Conservation (phyloP, 2,113 vertebrate genomes). For the Suncus etruscus region DNA sequence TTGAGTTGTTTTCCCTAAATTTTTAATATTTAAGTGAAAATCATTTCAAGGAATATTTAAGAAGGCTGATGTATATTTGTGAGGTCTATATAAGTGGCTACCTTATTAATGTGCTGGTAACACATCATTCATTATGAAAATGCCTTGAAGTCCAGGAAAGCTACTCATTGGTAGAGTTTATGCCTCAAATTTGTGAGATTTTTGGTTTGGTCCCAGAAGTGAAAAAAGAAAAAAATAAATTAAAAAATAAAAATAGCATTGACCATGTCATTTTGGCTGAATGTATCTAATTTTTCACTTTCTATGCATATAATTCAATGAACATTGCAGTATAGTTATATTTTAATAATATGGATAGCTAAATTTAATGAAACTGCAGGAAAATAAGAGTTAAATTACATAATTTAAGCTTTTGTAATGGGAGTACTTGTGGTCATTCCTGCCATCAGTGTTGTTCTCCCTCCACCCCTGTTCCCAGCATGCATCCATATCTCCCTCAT, state of each 20-base stretch:
- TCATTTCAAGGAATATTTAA: constrained; percentile 26
- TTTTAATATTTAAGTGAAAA: constrained; percentile 55
- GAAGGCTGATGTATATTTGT: constrained; percentile 14
- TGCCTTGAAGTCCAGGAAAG: background rate
- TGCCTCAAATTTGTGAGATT: too few species aligned
- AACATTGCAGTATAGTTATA: background rate
- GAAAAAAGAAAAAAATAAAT: too few species aligned
- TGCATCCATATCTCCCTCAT: too few species aligned
- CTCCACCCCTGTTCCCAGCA: too few species aligned
- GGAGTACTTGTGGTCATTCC: background rate
- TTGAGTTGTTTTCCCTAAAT: background rate
- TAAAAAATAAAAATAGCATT: too few species aligned
- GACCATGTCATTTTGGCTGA: background rate
- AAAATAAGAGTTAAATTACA: constrained; percentile 31
- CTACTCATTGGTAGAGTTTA: too few species aligned
- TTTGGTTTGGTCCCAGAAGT: too few species aligned
- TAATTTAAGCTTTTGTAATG: background rate
- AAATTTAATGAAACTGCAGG: background rate
- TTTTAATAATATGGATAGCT: background rate
- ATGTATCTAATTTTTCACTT: constrained; percentile 12
- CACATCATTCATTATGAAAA: constrained; percentile 19
- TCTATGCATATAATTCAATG: background rate
- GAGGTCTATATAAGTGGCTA: background rate
- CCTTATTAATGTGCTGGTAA: background rate
- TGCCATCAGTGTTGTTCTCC: too few species aligned